Evolutionary conservation across 2,797 vertebrate genomes (phyloP).

Genomic region (Kryptolebias ocellatus): DNA sequence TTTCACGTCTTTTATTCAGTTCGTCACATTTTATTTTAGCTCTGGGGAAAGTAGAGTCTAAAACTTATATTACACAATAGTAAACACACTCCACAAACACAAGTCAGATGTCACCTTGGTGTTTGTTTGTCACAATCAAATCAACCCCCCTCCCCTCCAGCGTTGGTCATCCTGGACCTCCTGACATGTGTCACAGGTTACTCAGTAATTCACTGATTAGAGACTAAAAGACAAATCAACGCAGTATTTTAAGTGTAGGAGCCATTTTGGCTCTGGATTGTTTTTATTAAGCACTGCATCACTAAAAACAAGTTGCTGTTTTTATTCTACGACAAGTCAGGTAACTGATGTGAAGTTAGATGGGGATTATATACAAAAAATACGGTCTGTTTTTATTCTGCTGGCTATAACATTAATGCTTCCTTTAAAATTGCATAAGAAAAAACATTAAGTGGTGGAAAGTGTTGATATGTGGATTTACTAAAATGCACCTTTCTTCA

Average conservation of each 20-base stretch:
- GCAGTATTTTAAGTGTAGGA: too few species aligned
- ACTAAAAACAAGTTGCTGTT: too few species aligned
- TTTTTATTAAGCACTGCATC: too few species aligned
- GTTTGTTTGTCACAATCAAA: background rate
- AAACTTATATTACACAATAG: conserved; percentile 5
- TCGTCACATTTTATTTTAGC: background rate
- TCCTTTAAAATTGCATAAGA: too few species aligned
- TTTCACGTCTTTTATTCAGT: background rate
- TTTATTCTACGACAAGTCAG: too few species aligned
- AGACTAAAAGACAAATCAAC: background rate
- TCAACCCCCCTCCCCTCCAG: background rate
- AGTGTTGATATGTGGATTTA: background rate
- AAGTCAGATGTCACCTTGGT: conserved; percentile 1
- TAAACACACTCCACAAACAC: background rate
- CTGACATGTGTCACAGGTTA: background rate
- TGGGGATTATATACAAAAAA: too few species aligned
- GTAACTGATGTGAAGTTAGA: too few species aligned
- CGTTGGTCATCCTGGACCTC: background rate
- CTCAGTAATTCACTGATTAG: conserved; percentile 1
- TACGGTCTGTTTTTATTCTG: too few species aligned
- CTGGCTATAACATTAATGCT: too few species aligned
- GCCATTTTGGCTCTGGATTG: too few species aligned
- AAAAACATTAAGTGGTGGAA: background rate
- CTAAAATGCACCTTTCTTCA: conserved; percentile 24
- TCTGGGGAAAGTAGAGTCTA: background rate